Evolutionary conservation across 2,797 vertebrate genomes (phyloP).

Genomic region (Rhinoraja longicauda): DNA sequence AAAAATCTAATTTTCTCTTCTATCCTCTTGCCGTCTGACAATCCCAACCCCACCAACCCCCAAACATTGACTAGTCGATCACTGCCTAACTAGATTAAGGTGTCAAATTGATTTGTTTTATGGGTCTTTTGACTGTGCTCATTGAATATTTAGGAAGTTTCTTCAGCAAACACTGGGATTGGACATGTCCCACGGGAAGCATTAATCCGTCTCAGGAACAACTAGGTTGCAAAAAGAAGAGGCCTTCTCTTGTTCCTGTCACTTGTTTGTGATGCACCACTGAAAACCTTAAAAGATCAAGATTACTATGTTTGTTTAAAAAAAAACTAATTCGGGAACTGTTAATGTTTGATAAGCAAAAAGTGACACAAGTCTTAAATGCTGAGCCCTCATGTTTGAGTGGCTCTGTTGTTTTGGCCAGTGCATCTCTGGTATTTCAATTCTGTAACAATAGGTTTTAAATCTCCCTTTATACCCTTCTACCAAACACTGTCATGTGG

Average conservation of each 20-base stretch:
- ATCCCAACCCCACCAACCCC: slow-evolving; percentile 48
- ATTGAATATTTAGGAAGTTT: slow-evolving; percentile 82
- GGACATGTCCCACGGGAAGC: slow-evolving; percentile 79
- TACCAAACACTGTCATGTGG: slow-evolving; percentile 86
- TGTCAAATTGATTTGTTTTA: slow-evolving; percentile 85
- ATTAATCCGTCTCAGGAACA: slow-evolving; percentile 72
- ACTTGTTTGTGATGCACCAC: slow-evolving; percentile 51
- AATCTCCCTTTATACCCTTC: slow-evolving; percentile 74
- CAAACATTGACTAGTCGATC: slow-evolving; percentile 61
- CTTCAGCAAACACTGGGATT: slow-evolving; percentile 75
- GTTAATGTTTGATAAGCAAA: slow-evolving; percentile 51
- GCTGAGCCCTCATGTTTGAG: slow-evolving; percentile 75
- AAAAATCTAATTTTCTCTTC: background rate
- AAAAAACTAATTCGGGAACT: slow-evolving; percentile 39
- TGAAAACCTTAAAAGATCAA: slow-evolving; percentile 35
- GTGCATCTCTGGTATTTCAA: slow-evolving; percentile 65
- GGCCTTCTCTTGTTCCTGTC: slow-evolving; percentile 70
- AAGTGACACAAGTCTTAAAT: slow-evolving; percentile 63
- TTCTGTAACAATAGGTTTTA: slow-evolving; percentile 71
- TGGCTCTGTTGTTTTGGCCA: slow-evolving; percentile 70
- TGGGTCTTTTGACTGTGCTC: slow-evolving; percentile 83
- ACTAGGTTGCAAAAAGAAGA: slow-evolving; percentile 65
- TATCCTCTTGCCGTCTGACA: slow-evolving; percentile 64
- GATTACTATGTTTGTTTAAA: slow-evolving; percentile 35
- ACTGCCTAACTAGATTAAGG: slow-evolving; percentile 87